Percentiles rank a stretch among this genome's conserved stretches.
Evolutionary conservation across 2,113 vertebrate species (phyloP).

Genomic region (Eonycteris spelaea): DNA sequence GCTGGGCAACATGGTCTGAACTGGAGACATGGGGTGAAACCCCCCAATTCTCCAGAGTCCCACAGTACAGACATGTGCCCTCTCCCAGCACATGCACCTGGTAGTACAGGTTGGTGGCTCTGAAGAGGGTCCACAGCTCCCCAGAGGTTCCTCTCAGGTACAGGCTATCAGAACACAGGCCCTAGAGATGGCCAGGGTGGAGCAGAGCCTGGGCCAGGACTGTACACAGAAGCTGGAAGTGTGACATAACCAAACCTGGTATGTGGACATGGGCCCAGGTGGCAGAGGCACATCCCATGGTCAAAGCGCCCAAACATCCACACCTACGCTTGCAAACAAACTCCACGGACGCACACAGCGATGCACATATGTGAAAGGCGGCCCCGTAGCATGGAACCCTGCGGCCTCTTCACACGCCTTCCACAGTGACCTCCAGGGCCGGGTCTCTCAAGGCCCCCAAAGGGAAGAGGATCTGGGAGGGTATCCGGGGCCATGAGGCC

Average conservation of each 20-base stretch:
- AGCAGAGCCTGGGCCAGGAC: neutral
- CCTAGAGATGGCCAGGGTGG: neutral
- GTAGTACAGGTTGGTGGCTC: neutral
- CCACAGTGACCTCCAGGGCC: neutral
- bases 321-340: neutral
- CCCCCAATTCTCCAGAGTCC: neutral
- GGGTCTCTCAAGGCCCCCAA: neutral
- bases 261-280: neutral
- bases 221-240: rapidly evolving
- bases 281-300: neutral
- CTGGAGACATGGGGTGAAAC: neutral
- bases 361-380: neutral
- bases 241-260: neutral
- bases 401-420: constrained; percentile 31
- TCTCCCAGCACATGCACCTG: neutral
- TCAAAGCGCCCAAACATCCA: neutral
- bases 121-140: neutral
- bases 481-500: neutral
- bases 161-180: neutral
- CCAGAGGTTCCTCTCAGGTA: neutral
- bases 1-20: neutral
- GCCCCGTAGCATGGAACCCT: neutral
- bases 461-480: constrained; percentile 25
- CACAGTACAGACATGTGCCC: neutral
- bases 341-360: neutral